Evolutionary conservation across 2,797 vertebrate species (phyloP).

Genomic region (Mus minutoides): DNA sequence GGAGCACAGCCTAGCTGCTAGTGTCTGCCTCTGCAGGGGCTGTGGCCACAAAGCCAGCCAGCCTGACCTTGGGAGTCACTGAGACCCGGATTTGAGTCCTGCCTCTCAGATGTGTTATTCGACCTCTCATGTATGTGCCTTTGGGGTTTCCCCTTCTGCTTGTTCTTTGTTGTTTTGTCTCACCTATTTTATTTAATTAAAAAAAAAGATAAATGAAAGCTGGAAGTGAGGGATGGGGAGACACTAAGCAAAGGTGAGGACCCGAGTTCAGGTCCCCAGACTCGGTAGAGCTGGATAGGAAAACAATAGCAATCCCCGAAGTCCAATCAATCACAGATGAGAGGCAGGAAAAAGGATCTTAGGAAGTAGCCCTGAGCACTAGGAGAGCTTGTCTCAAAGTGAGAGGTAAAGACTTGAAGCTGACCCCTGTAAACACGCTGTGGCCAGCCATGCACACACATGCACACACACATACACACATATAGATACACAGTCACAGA

Average conservation of each 20-base stretch:
- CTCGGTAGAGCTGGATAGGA: not conserved
- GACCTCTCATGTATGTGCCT: not conserved
- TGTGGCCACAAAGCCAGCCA: no score
- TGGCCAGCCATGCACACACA: not conserved
- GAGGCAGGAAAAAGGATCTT: not conserved
- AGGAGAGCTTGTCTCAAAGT: not conserved
- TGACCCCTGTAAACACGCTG: not conserved
- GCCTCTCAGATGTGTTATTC: fast-evolving
- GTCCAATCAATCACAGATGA: no score
- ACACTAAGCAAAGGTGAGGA: not conserved
- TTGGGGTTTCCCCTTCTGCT: not conserved
- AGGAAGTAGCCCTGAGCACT: no score
- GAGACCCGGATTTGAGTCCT: not conserved
- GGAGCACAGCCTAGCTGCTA: fast-evolving
- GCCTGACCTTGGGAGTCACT: not conserved
- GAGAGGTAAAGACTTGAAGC: not conserved
- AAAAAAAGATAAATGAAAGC: not conserved
- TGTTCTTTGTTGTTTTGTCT: not conserved
- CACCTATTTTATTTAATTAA: not conserved
- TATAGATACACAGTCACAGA: not conserved
- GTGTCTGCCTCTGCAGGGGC: not conserved
- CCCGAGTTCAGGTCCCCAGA: not conserved
- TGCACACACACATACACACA: not conserved
- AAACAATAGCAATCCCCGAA: not conserved
- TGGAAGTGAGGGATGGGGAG: not conserved